Evolutionary conservation across 2,113 vertebrate species (phyloP), one percentile per base, ranked within the genome.

Genomic region (Aleadryas rufinucha): DNA sequence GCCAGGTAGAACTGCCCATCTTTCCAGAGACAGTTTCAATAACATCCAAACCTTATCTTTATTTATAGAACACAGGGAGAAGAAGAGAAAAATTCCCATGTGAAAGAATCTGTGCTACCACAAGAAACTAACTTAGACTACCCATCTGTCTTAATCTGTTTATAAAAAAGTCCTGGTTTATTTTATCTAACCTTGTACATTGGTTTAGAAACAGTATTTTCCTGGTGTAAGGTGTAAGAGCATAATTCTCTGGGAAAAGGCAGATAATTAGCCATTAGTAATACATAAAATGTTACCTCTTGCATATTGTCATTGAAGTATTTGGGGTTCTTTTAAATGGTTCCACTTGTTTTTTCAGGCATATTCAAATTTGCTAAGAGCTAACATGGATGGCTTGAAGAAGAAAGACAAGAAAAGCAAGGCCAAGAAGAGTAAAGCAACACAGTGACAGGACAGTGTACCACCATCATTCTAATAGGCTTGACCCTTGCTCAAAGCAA

Each of bases 331-430:
- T 80, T 83, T 23, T 37, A 68, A 89, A 90, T 35, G 11, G 24
- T 80, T 86, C n/a, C 39, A 18, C 41, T 84, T 96, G 35, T 91
- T 95, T 23, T 91, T 98, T 96, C 92, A 99, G 99, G 99, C 99
- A 3, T 99, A 99, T 77, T 99, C 99, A 83, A 99, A 99, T 95
- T 98, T 99, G 57, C 96, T 99, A 45, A 98, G 99, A 98, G 99
- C 99, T 30, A 99, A 99, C 98, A 99, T 99, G 98, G 99, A 99
- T 44, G 99, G 99, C 65, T 98, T 99, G 95, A 99, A 99, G 98
- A 99, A 99, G 98, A 99, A 99, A 96, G 99, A 99, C 97, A 99
- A 99, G 96, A 99, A 99, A 97, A 99, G 98, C 98, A 99, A 99
- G 98, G 99, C 97, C 95, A 99, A 99, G 98, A 99, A 99, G 97